Base-by-base conservation (phyloP, 2,113 vertebrate genomes). In the Solea senegalensis region DNA sequence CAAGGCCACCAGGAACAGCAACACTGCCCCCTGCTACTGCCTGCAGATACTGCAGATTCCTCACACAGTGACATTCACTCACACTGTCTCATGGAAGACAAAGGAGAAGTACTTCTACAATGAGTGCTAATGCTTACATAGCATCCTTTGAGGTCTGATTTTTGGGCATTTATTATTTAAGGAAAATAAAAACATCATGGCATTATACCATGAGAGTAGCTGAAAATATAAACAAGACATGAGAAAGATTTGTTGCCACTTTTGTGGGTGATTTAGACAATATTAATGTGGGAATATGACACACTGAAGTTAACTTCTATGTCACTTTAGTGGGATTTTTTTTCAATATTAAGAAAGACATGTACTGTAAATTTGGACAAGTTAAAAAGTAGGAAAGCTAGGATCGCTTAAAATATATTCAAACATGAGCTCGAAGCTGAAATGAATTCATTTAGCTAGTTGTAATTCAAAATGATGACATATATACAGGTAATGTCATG, bases 11-110 rank as follows among this genome's bases (percentile, higher is more conserved):
- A 67, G 69, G 74, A 80, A 84, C 83, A 77, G 78, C 86, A 91
- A 90, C 76, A 91, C 86, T 91, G 90, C 91, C 91, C 88, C 90
- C 82, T 89, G 59, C 80, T 83, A 81, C 68, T 81, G 72, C 84
- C 74, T 55, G 4, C 15, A 45, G 72, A 54, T 50, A 92, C 83
- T 92, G 82, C 90, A 90, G 16, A 9, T n/a, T 15, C 45, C 59
- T 58, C 12, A 9, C n/a, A 56, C 52, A 3, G 14, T 16, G 7
- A 7, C 46, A 34, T 10, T 52, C 7, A 0, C 21, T 59, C 16
- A 50, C 28, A 55, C 39, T 45, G 14, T 8, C 26, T 5, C 15
- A 27, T 7, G 13, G 9, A 51, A 61, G 16, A 52, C 43, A 53
- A 66, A 67, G 11, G 2, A 40, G 43, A 27, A 45, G 45, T 56